Conservation (phyloP, 2,113 vertebrate species). For the Shinisaurus crocodilurus region DNA sequence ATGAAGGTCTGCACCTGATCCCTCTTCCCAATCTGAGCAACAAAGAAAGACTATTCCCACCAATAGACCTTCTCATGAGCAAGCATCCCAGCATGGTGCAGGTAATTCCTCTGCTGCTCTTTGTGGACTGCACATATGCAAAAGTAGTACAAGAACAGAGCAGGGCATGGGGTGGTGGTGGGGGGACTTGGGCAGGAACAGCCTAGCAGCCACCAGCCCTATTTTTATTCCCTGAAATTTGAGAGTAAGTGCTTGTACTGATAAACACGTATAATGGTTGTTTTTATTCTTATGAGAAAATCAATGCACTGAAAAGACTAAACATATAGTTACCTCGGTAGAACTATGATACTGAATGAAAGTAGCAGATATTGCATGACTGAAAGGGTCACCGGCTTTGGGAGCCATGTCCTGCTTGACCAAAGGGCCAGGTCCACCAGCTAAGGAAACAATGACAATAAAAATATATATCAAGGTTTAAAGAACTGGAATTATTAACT, state of each 20-base stretch:
- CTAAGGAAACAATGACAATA: conserved; percentile 69
- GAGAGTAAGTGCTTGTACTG: not conserved
- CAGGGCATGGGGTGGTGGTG: not conserved
- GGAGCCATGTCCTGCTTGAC: conserved; percentile 94
- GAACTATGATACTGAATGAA: conserved; percentile 90
- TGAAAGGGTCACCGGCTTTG: conserved; percentile 88
- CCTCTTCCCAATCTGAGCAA: not conserved
- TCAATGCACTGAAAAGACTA: not conserved
- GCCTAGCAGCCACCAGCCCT: not conserved
- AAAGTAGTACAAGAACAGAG: not conserved
- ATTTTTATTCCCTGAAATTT: not conserved
- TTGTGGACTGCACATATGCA: not conserved
- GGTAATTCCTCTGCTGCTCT: not conserved
- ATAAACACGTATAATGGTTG: not conserved
- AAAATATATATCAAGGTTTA: conserved; percentile 12
- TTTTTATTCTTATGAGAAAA: not conserved
- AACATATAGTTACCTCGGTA: conserved; percentile 81
- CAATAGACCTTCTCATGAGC: not conserved
- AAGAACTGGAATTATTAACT: not conserved
- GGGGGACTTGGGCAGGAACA: not conserved
- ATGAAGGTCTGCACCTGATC: not conserved
- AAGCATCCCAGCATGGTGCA: not conserved
- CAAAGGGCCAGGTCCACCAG: conserved; percentile 94
- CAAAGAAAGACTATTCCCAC: not conserved
- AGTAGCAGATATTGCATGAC: conserved; percentile 90